Percentiles rank a stretch among this genome's conserved stretches.
Conservation (phyloP, 2,113 vertebrate species). For the Sander lucioperca region DNA sequence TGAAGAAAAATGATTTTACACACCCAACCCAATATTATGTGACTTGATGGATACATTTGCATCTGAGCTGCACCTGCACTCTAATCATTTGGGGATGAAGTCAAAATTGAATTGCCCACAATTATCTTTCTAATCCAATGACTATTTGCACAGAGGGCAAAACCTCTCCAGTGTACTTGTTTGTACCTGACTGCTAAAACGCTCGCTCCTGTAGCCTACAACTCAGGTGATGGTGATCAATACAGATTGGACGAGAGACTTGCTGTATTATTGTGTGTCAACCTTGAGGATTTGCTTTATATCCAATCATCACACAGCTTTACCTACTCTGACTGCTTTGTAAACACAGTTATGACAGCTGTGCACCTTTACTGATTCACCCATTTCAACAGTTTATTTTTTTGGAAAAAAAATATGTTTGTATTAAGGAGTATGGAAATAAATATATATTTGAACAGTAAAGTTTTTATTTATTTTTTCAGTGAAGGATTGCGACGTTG, state of each 20-base stretch:
- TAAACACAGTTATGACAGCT: constrained; percentile 47
- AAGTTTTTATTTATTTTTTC: constrained; percentile 13
- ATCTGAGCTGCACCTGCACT: constrained; percentile 56
- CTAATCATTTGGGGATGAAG: constrained; percentile 40
- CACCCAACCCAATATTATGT: background rate
- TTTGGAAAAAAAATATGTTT: constrained; percentile 70
- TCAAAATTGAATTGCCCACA: constrained; percentile 37
- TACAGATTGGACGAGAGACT: constrained; percentile 49
- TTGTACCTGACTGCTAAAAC: constrained; percentile 13
- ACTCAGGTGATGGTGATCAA: constrained; percentile 68
- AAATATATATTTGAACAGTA: constrained; percentile 81
- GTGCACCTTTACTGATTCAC: constrained; percentile 72
- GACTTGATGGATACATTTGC: constrained; percentile 38
- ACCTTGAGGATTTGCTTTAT: constrained; percentile 50
- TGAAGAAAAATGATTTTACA: background rate
- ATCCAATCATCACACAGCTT: constrained; percentile 62
- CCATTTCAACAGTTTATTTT: constrained; percentile 70
- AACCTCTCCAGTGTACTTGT: constrained; percentile 30
- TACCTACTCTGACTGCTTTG: constrained; percentile 45
- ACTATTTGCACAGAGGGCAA: constrained; percentile 60
- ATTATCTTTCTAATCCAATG: constrained; percentile 54
- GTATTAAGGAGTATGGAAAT: constrained; percentile 75
- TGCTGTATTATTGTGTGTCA: constrained; percentile 25
- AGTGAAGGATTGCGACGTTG: background rate
- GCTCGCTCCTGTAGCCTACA: constrained; percentile 34